These are phyloP conservation scores for Geothlypis trichas DNA, from an alignment of 2,113 vertebrate species.

Conservation along the genomic window DNA sequence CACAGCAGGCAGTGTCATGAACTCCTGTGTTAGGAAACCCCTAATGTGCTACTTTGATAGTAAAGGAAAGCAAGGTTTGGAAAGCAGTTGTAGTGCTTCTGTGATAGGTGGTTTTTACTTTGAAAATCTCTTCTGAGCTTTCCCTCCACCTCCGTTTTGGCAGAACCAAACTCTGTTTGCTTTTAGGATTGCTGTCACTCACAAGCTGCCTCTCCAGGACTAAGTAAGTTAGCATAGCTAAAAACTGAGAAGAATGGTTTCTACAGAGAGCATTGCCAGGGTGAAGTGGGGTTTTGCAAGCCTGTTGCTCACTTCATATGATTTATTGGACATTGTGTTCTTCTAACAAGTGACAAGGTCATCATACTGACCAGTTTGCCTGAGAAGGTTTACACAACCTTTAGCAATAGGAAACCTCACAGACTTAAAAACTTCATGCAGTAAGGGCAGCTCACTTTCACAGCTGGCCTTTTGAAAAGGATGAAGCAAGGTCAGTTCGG, in stretches of 20 bases:
- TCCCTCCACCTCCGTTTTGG: neutral
- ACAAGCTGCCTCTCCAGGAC: neutral
- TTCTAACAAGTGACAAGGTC: neutral
- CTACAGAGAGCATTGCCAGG: neutral
- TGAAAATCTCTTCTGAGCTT: neutral
- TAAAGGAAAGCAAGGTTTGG: neutral
- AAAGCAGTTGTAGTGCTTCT: neutral
- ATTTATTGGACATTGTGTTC: neutral
- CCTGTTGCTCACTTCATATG: neutral
- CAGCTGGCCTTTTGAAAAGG: neutral
- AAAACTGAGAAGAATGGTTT: neutral
- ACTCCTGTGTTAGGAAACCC: neutral
- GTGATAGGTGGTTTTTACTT: neutral
- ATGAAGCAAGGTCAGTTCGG: neutral
- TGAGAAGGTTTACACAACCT: neutral
- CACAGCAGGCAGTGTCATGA: neutral
- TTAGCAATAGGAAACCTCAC: neutral
- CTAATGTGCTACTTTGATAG: neutral
- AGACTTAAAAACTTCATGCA: neutral
- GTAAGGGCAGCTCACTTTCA: neutral
- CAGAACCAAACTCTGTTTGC: neutral
- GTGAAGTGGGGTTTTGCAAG: neutral
- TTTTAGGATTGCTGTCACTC: neutral
- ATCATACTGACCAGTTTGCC: neutral
- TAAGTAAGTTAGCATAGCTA: neutral